Evolutionary conservation across 2,113 vertebrate genomes (phyloP).

Genomic region (Ciconia stormi): DNA sequence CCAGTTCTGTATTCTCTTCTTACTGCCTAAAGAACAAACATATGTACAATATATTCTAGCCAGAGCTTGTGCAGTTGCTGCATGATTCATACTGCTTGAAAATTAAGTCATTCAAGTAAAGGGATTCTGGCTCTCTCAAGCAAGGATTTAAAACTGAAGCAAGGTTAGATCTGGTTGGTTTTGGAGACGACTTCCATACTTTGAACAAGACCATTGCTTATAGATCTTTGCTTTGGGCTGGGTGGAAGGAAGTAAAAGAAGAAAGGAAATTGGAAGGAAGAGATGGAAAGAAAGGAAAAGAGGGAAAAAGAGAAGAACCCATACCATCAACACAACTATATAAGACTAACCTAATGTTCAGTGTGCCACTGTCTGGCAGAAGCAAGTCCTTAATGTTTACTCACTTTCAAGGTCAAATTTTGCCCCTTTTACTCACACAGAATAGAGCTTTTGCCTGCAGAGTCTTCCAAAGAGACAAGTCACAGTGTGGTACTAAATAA

Average conservation of each 20-base stretch:
- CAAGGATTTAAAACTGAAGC: constrained; percentile 28
- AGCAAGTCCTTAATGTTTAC: neutral
- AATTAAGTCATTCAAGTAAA: constrained; percentile 49
- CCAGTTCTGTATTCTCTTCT: constrained; percentile 46
- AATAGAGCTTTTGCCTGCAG: neutral
- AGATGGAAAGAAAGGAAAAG: neutral
- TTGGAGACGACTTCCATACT: neutral
- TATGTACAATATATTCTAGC: neutral
- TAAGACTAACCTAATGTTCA: neutral
- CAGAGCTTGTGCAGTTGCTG: constrained; percentile 1
- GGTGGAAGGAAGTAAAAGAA: neutral
- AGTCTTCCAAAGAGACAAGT: neutral
- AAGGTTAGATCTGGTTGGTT: neutral
- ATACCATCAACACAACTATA: neutral
- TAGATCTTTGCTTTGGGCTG: neutral
- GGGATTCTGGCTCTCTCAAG: constrained; percentile 8
- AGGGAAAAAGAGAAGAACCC: neutral
- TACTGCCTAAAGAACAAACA: constrained; percentile 47
- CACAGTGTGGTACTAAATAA: neutral
- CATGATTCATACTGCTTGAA: constrained; percentile 43
- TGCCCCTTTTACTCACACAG: neutral
- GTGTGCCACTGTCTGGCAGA: neutral
- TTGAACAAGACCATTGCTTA: neutral
- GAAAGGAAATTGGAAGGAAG: neutral
- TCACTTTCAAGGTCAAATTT: neutral